Conservation (phyloP, 2,797 vertebrate species). For the Manis crassicaudata region DNA sequence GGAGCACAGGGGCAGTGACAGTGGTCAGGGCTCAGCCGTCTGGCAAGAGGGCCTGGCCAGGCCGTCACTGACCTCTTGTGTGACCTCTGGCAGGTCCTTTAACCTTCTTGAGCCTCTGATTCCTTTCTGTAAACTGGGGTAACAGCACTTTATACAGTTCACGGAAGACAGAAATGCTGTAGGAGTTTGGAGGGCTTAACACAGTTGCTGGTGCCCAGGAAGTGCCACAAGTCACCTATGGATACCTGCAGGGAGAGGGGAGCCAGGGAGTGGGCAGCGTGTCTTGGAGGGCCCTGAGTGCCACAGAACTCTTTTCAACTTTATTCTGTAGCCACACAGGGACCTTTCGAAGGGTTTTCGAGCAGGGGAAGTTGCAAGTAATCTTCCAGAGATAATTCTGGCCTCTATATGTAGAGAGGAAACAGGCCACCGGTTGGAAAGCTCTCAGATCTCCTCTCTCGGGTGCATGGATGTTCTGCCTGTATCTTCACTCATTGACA, state of each 20-base stretch:
- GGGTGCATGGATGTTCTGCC: background rate
- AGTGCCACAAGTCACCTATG: accelerated
- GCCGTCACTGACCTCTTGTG: background rate
- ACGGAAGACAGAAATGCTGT: background rate
- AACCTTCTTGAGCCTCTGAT: background rate
- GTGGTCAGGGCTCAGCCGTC: accelerated
- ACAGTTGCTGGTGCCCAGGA: background rate
- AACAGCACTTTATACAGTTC: background rate
- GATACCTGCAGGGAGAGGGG: background rate
- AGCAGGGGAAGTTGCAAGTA: background rate
- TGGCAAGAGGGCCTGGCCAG: accelerated
- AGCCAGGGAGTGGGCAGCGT: background rate
- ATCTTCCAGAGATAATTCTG: background rate
- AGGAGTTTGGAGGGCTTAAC: background rate
- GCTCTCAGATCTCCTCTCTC: background rate
- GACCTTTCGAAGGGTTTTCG: background rate
- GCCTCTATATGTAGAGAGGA: background rate
- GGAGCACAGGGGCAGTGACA: background rate
- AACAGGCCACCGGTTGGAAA: background rate
- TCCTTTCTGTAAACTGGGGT: background rate
- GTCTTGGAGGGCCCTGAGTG: background rate
- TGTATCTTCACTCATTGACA: background rate
- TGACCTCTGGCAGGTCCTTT: background rate
- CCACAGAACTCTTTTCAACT: background rate
- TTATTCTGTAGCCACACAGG: background rate